Evolutionary conservation across 2,888 invertebrate genomes (phyloP).

Genomic region (Hirtodrosophila confusa): DNA sequence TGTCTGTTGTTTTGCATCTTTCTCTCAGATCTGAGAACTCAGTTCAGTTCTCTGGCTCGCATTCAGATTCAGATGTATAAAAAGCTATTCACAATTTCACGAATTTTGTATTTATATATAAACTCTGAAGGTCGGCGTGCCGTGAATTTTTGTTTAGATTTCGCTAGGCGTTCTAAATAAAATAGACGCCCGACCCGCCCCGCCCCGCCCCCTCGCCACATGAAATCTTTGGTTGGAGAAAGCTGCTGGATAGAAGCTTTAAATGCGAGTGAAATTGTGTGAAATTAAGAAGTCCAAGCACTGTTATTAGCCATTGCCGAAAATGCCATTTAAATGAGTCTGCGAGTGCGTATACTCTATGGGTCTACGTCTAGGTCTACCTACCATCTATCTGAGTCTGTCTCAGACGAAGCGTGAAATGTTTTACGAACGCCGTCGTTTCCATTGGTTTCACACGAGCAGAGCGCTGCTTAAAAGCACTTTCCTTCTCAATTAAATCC

Average conservation of each 20-base stretch:
- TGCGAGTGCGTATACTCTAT: background rate
- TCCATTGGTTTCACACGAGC: conserved; percentile 79
- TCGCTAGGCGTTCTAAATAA: conserved; percentile 69
- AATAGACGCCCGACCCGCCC: conserved; percentile 31
- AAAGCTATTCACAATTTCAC: conserved; percentile 75
- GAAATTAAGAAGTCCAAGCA: conserved; percentile 52
- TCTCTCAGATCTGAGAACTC: conserved; percentile 9
- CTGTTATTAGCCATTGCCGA: conserved; percentile 70
- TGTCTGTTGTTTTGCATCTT: conserved; percentile 18
- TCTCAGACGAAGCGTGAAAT: conserved; percentile 65
- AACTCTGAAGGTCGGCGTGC: conserved; percentile 73
- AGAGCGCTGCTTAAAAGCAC: conserved; percentile 66
- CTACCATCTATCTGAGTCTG: conserved; percentile 35
- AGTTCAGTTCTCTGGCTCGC: conserved; percentile 25
- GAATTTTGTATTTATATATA: conserved; percentile 68
- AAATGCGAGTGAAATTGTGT: conserved; percentile 64
- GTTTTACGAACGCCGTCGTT: conserved; percentile 45
- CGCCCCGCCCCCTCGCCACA: conserved; percentile 4
- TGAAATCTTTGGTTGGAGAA: conserved; percentile 48
- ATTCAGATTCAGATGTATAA: conserved; percentile 49
- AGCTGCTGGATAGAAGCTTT: conserved; percentile 44
- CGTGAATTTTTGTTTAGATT: conserved; percentile 76
- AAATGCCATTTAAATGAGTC: conserved; percentile 64
- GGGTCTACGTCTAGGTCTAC: conserved; percentile 17
- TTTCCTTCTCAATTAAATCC: conserved; percentile 67